A percentile compares a stretch with the other conserved stretches of the same genome.
Evolutionary conservation across 2,888 invertebrate species (phyloP).

Genomic region (Microctonus brassicae): DNA sequence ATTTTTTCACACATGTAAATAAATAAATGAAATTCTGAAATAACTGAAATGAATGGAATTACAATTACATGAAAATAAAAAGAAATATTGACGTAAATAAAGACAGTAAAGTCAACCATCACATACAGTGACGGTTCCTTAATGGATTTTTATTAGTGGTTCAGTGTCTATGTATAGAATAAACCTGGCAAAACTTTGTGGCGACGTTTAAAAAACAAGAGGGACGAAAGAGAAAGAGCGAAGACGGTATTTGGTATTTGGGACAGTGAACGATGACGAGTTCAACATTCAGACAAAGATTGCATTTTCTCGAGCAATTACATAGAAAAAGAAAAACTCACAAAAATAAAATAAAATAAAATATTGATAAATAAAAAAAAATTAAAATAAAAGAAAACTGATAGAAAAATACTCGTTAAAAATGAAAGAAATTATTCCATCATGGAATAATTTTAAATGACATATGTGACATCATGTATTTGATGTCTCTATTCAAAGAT

Average conservation of each 20-base stretch:
- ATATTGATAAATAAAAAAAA: neutral
- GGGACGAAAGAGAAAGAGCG: neutral
- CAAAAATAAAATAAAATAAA: neutral
- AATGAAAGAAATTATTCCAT: neutral
- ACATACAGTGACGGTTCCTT: constrained; percentile 29
- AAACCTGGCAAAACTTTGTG: constrained; percentile 32
- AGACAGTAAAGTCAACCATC: constrained; percentile 28
- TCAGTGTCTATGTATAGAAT: constrained; percentile 36
- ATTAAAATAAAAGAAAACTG: neutral
- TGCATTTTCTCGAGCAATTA: neutral
- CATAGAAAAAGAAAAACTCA: neutral
- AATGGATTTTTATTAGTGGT: constrained; percentile 44
- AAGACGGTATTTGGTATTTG: constrained; percentile 11
- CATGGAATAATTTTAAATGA: neutral
- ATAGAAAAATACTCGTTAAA: neutral
- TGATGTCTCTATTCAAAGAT: constrained; percentile 51
- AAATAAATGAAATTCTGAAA: neutral
- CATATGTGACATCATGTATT: constrained; percentile 25
- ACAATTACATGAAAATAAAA: constrained; percentile 1
- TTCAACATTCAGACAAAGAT: constrained; percentile 2
- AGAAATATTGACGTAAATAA: constrained; percentile 15
- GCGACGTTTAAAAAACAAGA: constrained; percentile 10
- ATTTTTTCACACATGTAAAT: too few relatives aligned
- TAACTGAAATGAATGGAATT: neutral
- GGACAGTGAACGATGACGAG: constrained; percentile 10